A percentile compares a stretch with the other conserved stretches of the same genome.
Evolutionary conservation across 1,140 invertebrate species (phyloP).

Genomic region (Penaeus japonicus): DNA sequence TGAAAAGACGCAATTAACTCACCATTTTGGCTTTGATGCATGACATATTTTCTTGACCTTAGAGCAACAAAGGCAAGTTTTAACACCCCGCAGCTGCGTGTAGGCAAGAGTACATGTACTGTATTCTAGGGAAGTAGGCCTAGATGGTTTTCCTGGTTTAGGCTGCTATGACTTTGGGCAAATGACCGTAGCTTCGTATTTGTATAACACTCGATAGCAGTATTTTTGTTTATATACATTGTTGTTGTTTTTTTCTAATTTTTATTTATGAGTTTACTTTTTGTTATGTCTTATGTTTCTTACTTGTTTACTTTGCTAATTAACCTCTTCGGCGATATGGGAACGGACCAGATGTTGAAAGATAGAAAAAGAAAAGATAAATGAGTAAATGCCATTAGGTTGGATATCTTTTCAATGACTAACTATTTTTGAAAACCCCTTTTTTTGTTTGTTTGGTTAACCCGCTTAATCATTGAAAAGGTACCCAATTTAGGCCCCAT

Average conservation of each 20-base stretch:
- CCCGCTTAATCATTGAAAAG: slow-evolving; percentile 40
- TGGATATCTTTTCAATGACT: slow-evolving; percentile 10
- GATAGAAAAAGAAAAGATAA: background rate
- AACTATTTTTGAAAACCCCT: background rate
- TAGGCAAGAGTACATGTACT: slow-evolving; percentile 20
- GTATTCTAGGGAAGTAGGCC: slow-evolving; percentile 22
- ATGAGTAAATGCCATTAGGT: background rate
- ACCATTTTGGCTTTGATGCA: slow-evolving; percentile 31
- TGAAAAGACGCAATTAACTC: slow-evolving; percentile 25
- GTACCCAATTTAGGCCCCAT: background rate
- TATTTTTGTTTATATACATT: background rate
- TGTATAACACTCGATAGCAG: slow-evolving; percentile 19
- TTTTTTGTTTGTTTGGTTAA: background rate
- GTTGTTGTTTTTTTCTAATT: background rate
- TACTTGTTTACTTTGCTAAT: background rate
- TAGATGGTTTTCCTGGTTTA: background rate
- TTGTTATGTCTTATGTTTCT: background rate
- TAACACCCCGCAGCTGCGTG: slow-evolving; percentile 2
- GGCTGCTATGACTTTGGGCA: background rate
- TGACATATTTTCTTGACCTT: background rate
- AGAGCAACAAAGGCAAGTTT: too few species aligned
- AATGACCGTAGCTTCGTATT: background rate
- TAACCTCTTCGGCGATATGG: slow-evolving; percentile 51
- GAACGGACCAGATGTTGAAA: slow-evolving; percentile 35
- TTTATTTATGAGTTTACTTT: background rate